Base-by-base conservation (phyloP, 2,888 invertebrate species). In the Margaritifera margaritifera region DNA sequence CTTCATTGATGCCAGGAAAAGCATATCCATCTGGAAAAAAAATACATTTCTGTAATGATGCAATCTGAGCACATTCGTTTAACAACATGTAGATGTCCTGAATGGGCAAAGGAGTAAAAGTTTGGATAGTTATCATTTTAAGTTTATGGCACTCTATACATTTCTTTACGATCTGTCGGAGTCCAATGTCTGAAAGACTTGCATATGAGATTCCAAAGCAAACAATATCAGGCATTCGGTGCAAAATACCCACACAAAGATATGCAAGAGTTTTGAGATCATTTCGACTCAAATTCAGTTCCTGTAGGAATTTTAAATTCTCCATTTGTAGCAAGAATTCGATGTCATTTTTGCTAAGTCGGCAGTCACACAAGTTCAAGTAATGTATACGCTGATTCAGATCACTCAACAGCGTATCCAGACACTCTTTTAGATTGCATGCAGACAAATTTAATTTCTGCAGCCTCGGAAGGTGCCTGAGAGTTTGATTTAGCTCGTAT, bases 241-340 rank as follows among this genome's bases (percentile, higher is more conserved):
- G 66, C n/a, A 81, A 50, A 62, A 81, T 24, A 19, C 64, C 62
- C 8, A 78, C 54, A 27, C 78, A 71, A 58, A 75, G 62, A 22
- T 71, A 27, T 4, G 79, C 78, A 4, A 76, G 67, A 11, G 69
- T 61, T 61, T 75, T 71, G 24, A 87, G 75, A 68, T 80, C 83
- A 75, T 87, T 87, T 55, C 85, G 75, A 72, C 86, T 85, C 52
- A 87, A 70, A 68, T 87, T 86, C 27, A 87, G 68, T 53, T 87
- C 87, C 52, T 77, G 64, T 2, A 87, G 69, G 18, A 65, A 69
- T 1, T 67, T 15, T 25, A 83, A 58, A 1, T 71, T 71, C 19
- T 74, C 66, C 86, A 86, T 86, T 56, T 78, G 62, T n/a, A 79
- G 56, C 51, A 87, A 68, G 52, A 80, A 80, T 63, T 71, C 56